These are phyloP conservation scores for Theretra japonica DNA, from an alignment of 2,888 invertebrate species.

Conservation along the genomic window DNA sequence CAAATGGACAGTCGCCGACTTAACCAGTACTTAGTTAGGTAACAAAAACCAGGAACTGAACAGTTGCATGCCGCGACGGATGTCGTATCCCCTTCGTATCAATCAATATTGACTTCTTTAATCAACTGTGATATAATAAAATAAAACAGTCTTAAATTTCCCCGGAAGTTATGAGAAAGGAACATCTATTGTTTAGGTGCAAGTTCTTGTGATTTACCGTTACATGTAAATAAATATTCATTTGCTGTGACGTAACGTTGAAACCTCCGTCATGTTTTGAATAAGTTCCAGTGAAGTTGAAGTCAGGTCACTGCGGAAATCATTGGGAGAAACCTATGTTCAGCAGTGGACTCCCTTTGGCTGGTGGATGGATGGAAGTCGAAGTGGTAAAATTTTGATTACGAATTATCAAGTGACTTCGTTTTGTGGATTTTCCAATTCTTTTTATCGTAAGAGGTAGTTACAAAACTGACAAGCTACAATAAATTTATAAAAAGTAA, in stretches of 20 bases:
- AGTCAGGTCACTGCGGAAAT: too few species aligned
- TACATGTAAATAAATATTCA: constrained; percentile 52
- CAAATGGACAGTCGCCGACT: not conserved
- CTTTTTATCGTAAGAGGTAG: too few species aligned
- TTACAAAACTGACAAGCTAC: too few species aligned
- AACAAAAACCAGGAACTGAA: constrained; percentile 25
- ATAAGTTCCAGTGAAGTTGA: too few species aligned
- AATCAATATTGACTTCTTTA: not conserved
- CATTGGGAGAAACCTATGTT: too few species aligned
- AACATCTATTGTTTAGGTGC: constrained; percentile 55
- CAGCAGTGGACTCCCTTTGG: too few species aligned
- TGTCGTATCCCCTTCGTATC: constrained; percentile 7
- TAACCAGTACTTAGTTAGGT: constrained; percentile 10
- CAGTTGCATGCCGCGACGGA: constrained; percentile 40
- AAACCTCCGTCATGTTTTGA: not conserved
- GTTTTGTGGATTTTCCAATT: too few species aligned
- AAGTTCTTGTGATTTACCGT: constrained; percentile 51
- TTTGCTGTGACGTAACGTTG: constrained; percentile 14
- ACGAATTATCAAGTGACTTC: too few species aligned
- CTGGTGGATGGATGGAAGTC: too few species aligned
- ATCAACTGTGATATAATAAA: not conserved
- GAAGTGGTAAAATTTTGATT: too few species aligned
- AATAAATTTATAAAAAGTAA: too few species aligned
- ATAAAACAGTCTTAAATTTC: not conserved
- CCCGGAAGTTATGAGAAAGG: constrained; percentile 39